Evolutionary conservation across 2,113 vertebrate species (phyloP), one percentile per base, ranked within the genome.

Genomic region (Spea multiplicata): DNA sequence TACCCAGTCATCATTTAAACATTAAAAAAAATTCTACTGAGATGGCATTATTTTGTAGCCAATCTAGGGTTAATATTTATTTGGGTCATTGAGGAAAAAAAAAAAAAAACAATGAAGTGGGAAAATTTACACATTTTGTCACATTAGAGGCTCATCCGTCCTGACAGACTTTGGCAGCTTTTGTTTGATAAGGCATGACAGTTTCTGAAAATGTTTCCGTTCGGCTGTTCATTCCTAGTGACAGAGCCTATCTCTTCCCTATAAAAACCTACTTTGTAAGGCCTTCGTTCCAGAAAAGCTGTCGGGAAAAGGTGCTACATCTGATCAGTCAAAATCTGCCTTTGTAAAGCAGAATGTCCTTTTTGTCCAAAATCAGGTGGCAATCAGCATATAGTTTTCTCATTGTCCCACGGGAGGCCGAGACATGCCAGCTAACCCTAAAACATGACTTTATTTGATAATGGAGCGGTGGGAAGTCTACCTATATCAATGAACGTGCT

Each of bases 141-240:
- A 77, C 69, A 45, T 61, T 0, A 1, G 1, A 30, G 73, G 80
- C 86, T 88, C 85, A 76, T 83, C 76, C 82, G 83, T 75, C 14
- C 71, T 86, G 86, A 86, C 86, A 88, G 73, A 82, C 83, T 73
- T 47, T 50, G 69, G 6, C 80, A 73, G 5, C 79, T 80, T 84
- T 70, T 84, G 80, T 83, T 85, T 89, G 88, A 91, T 90, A 84
- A 85, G 71, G 84, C 85, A 83, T 86, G 88, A 89, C 88, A 87
- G 84, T 84, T 84, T 86, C 81, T 88, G 86, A 85, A 87, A 86
- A 89, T 88, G 83, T 82, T 82, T 81, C 83, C 89, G 82, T 87
- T 84, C 86, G 84, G 79, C 77, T 47, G 68, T 84, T 91, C 87
- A 86, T 89, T 90, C 88, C 77, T 80, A 4, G 66, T 85, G 84